Base-by-base conservation (phyloP, 2,113 vertebrate species). In the Corythaixoides concolor region DNA sequence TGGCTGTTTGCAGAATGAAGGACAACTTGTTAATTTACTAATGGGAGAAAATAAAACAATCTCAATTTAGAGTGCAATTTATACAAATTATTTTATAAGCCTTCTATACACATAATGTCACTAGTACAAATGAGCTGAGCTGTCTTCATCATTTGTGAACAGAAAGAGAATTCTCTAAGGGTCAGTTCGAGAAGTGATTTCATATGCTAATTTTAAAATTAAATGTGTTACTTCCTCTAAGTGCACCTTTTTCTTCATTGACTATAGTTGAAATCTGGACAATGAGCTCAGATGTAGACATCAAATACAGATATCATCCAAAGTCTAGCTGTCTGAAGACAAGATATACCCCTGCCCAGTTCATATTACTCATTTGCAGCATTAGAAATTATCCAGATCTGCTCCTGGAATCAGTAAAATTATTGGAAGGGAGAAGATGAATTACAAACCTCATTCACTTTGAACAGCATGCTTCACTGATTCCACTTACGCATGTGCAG, bases 41-140 rank as follows among this genome's bases (percentile, higher is more conserved):
- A 67, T 63, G 23, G 28, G 11, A 70, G 15, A 86, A 83, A 81
- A 77, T 45, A 60, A 67, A 90, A 9, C 37, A 62, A 49, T 60
- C 4, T 60, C 1, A 33, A 47, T 90, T 77, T 69, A 62, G 15
- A 62, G 12, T 3, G 2, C 0, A 0, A 67, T 80, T 80, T 63
- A 26, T 67, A 81, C 6, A 74, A 74, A 62, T 45, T 83, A 53
- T 83, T 90, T 86, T 80, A 55, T 62, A 45, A 45, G 16, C 8
- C 7, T 47, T 19, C 33, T 66, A 2, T 83, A 19, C 5, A 60
- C 12, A 53, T 62, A 39, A 47, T 41, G n/a, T 35, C 6, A 5
- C 23, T 77, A 74, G 8, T 49, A 32, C 4, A 58, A 69, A 62
- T 45, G 15, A 88, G 66, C 50, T n/a, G 9, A 85, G 12, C 2